A percentile compares a stretch with the other conserved stretches of the same genome.
These are phyloP conservation scores for Amphipyra tragopoginis DNA, from an alignment of 2,888 invertebrate species.

Conservation along the genomic window DNA sequence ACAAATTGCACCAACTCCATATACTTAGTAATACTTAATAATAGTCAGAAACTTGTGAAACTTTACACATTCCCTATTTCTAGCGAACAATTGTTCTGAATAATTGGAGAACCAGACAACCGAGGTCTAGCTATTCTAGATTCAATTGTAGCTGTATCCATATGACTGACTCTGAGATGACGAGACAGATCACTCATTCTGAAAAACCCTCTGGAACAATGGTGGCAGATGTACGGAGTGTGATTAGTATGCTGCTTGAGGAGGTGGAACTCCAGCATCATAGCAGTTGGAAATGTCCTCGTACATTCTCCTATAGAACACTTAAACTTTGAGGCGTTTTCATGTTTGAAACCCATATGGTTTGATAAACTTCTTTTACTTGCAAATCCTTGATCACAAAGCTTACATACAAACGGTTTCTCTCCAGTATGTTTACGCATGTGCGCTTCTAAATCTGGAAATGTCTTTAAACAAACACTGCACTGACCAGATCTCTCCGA, in stretches of 20 bases:
- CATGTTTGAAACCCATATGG: slow-evolving; percentile 83
- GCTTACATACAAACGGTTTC: slow-evolving; percentile 79
- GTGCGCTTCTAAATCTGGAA: slow-evolving; percentile 88
- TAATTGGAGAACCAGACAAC: slow-evolving; percentile 17
- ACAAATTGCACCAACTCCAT: neutral
- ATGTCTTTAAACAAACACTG: slow-evolving; percentile 86
- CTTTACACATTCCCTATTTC: neutral
- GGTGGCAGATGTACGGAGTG: slow-evolving; percentile 82
- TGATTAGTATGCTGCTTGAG: slow-evolving; percentile 84
- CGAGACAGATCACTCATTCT: slow-evolving; percentile 82
- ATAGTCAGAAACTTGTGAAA: neutral
- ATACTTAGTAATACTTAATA: neutral
- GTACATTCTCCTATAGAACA: slow-evolving; percentile 82
- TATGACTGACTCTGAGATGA: slow-evolving; percentile 79
- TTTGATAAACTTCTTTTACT: slow-evolving; percentile 78
- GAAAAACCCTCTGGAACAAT: slow-evolving; percentile 83
- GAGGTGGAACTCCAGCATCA: slow-evolving; percentile 85
- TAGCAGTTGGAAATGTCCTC: slow-evolving; percentile 80
- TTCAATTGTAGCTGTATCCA: slow-evolving; percentile 64
- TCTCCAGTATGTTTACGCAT: slow-evolving; percentile 90
- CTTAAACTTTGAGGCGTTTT: slow-evolving; percentile 80
- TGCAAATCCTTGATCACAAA: slow-evolving; percentile 78
- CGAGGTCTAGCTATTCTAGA: slow-evolving; percentile 23
- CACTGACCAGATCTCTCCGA: slow-evolving; percentile 90
- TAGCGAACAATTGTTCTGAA: neutral